Evolutionary conservation across 1,140 invertebrate genomes (phyloP), one percentile per base, ranked within the genome.

Genomic region (Cardiocondyla obscurior): DNA sequence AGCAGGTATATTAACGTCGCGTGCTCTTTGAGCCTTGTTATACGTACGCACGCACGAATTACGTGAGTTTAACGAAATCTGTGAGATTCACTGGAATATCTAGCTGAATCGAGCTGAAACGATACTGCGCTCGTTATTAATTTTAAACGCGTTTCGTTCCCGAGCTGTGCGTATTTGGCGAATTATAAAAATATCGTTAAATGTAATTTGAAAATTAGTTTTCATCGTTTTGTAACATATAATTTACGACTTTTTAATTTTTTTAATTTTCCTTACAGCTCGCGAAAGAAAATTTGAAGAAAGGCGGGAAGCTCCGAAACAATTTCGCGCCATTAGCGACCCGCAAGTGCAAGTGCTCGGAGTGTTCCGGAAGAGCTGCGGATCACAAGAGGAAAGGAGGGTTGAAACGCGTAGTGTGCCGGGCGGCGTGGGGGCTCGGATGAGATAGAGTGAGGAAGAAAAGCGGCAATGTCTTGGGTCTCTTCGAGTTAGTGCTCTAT

Each of bases 391-490:
- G 16, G 58, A 69, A 55, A 82, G 77, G 25, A 46, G 44, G 58
- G 55, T 33, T 58, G 79, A 69, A 33, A 76, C 74, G 51, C 12
- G 28, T 36, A 53, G 55, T 16, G 12, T 14, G 2, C 22, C 49
- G 33, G 30, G n/a, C 7, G 30, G 14, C 55, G 72, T 46, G 73
- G 86, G 85, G 74, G n/a, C 39, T 57, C 49, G 73, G 69, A 19
- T 19, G 30, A 60, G 70, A 83, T 85, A 87, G 85, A 81, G 74
- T 55, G 55, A 87, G 73, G 42, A 64, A 84, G 86, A 79, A 84
- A 84, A 83, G 55, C 53, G 67, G 64, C 69, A 73, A 83, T 57
- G 5, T 62, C 55, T 62, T 55, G 67, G 49, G 67, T 42, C 69
- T 49, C 69, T 82, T 65, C 0, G 28, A 72, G 55, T 82, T 39